phyloP scores from a whole-genome alignment of 2,888 invertebrate genomes.

The Stratiomys singularior region DNA sequence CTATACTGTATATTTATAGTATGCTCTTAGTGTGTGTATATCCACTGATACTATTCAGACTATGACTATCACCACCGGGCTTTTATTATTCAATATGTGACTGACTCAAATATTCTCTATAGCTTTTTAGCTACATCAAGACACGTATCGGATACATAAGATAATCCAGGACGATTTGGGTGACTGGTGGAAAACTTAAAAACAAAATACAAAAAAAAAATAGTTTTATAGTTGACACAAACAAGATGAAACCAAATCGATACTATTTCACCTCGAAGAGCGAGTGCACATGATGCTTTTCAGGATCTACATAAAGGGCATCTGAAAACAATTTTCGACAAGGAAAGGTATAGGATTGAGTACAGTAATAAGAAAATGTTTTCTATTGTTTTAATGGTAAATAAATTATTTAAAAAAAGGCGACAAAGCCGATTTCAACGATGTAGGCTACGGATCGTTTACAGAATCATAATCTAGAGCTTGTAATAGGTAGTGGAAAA shows the following conservation, averaged over 20 bases:
- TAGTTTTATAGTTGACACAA: neutral
- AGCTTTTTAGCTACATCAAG: slow-evolving; percentile 31
- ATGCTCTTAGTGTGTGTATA: no score
- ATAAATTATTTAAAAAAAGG: no score
- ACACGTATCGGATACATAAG: neutral
- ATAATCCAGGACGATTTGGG: neutral
- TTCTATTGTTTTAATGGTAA: no score
- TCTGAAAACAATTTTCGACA: neutral
- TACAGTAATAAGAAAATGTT: neutral
- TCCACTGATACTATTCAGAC: neutral
- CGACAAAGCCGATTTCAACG: no score
- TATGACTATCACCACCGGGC: neutral
- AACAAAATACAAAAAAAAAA: neutral
- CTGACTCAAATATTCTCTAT: slow-evolving; percentile 32
- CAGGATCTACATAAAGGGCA: neutral
- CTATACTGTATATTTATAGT: neutral
- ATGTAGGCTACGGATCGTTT: no score
- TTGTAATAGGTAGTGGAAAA: no score
- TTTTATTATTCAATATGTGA: slow-evolving; percentile 42
- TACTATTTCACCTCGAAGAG: neutral
- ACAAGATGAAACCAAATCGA: slow-evolving; percentile 2
- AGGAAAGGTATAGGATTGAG: neutral
- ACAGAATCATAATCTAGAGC: no score
- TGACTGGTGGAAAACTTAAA: neutral
- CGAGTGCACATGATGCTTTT: neutral